These are phyloP conservation scores for Mythimna vitellina DNA, from an alignment of 2,888 invertebrate species.

Conservation along the genomic window DNA sequence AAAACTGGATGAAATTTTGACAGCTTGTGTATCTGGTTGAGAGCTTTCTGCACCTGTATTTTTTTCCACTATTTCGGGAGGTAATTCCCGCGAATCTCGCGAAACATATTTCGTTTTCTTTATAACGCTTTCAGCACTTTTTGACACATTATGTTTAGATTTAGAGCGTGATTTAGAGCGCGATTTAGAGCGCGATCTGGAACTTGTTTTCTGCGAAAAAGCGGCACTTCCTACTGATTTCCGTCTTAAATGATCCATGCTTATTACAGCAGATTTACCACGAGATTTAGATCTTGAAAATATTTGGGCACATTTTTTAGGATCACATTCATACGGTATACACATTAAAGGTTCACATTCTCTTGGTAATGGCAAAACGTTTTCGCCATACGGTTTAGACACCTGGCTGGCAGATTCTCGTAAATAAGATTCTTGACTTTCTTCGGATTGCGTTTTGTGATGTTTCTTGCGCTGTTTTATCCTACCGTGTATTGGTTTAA, in stretches of 20 bases:
- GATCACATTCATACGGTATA: conserved; percentile 65
- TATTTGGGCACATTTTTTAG: conserved; percentile 55
- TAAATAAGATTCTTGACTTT: conserved; percentile 36
- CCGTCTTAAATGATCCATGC: conserved; percentile 26
- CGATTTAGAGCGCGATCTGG: conserved; percentile 46
- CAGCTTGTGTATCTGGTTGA: conserved; percentile 47
- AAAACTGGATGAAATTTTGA: conserved; percentile 64
- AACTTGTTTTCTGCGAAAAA: conserved; percentile 21
- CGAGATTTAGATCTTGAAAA: conserved; percentile 36
- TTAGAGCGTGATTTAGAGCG: conserved; percentile 29
- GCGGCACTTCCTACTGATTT: conserved; percentile 46
- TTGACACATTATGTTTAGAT: conserved; percentile 42
- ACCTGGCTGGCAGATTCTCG: conserved; percentile 30
- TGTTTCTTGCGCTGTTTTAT: conserved; percentile 16
- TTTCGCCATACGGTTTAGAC: conserved; percentile 3
- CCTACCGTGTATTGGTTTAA: neutral
- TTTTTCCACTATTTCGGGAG: neutral
- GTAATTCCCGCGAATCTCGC: conserved; percentile 13
- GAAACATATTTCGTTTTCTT: conserved; percentile 6
- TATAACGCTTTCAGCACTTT: conserved; percentile 33
- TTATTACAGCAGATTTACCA: conserved; percentile 13
- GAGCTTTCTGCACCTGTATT: neutral
- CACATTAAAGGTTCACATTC: conserved; percentile 66
- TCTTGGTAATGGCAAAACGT: conserved; percentile 52
- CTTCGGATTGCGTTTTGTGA: conserved; percentile 12